A percentile compares a stretch with the other conserved stretches of the same genome.
These are phyloP conservation scores for Plagiodera versicolora DNA, from an alignment of 2,888 invertebrate species.

Conservation along the genomic window DNA sequence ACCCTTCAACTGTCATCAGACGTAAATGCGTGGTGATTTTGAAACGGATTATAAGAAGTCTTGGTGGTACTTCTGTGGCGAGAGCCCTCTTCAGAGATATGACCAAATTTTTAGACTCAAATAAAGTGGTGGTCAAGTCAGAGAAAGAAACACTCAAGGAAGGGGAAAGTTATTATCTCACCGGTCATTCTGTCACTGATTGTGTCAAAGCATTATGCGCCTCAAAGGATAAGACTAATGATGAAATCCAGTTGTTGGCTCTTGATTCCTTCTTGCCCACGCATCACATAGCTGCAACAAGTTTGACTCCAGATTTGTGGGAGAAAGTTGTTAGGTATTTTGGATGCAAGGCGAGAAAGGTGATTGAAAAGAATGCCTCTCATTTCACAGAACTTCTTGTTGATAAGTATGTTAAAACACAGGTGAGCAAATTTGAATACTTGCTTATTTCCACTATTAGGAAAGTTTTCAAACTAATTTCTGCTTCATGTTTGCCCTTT, in stretches of 20 bases:
- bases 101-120: slow-evolving; percentile 65
- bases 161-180: slow-evolving; percentile 59
- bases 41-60: slow-evolving; percentile 62
- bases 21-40: slow-evolving; percentile 64
- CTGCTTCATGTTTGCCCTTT: no score
- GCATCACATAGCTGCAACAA: slow-evolving; percentile 73
- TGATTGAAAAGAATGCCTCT: slow-evolving; percentile 62
- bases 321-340: slow-evolving; percentile 63
- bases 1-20: slow-evolving; percentile 63
- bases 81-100: slow-evolving; percentile 68
- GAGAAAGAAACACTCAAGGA: slow-evolving; percentile 49
- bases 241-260: slow-evolving; percentile 64
- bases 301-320: slow-evolving; percentile 69
- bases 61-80: slow-evolving; percentile 62
- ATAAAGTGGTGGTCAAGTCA: slow-evolving; percentile 56
- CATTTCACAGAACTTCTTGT: slow-evolving; percentile 66
- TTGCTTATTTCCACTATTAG: no score
- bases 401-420: slow-evolving; percentile 53
- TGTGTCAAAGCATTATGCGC: slow-evolving; percentile 54
- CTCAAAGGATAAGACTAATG: slow-evolving; percentile 46
- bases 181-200: slow-evolving; percentile 51
- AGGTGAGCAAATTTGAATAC: slow-evolving; percentile 41
- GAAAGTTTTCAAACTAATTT: no score
- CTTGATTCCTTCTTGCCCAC: slow-evolving; percentile 70
- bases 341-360: slow-evolving; percentile 61